These are phyloP conservation scores for Cephalopterus ornatus DNA, from an alignment of 2,113 vertebrate species.

Conservation along the genomic window DNA sequence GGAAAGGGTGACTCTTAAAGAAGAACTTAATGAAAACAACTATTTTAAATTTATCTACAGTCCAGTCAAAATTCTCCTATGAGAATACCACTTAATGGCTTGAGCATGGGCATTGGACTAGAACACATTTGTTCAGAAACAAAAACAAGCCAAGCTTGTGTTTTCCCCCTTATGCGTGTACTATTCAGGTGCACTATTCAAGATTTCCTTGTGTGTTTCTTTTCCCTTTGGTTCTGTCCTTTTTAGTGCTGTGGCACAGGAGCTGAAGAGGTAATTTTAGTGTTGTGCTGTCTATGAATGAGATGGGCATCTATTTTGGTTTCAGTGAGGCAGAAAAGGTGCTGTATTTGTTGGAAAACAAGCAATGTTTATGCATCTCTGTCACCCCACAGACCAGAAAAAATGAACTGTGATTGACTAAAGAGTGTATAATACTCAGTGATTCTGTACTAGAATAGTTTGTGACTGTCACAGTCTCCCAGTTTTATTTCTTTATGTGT, in stretches of 20 bases:
- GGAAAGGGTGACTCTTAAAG: neutral
- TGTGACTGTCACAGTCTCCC: neutral
- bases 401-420: neutral
- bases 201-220: neutral
- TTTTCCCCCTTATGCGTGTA: neutral
- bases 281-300: neutral
- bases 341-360: neutral
- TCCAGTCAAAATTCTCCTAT: neutral
- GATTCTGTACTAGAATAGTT: neutral
- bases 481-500: neutral
- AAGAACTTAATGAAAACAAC: rapidly evolving
- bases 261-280: neutral
- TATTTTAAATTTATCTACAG: neutral
- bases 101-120: rapidly evolving
- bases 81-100: neutral
- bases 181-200: neutral
- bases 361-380: neutral
- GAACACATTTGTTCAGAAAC: neutral
- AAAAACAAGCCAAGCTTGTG: neutral
- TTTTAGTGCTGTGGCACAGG: neutral
- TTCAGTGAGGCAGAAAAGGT: neutral
- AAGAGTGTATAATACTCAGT: neutral
- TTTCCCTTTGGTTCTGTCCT: neutral
- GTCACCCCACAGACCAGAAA: neutral
- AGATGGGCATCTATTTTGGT: neutral